Evolutionary conservation across 1,140 invertebrate genomes (phyloP).

Genomic region (Lepidurus couesii): DNA sequence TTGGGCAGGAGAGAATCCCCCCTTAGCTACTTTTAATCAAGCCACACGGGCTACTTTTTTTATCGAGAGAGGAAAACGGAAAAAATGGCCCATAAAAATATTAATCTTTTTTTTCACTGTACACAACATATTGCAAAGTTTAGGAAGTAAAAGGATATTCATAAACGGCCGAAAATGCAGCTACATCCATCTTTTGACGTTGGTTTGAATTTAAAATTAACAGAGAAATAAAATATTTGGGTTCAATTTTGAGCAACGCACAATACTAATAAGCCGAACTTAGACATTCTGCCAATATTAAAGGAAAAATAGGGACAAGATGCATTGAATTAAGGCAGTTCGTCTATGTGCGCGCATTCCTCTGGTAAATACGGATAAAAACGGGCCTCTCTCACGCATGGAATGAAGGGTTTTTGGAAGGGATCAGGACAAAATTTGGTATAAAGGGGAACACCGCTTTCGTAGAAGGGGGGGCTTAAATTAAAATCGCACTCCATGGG

Average conservation of each 20-base stretch:
- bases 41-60: background rate
- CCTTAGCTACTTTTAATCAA: background rate
- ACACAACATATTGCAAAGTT: slow-evolving; percentile 26
- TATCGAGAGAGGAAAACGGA: background rate
- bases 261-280: background rate
- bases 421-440: slow-evolving; percentile 5
- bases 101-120: slow-evolving; percentile 1
- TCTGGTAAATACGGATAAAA: slow-evolving; percentile 23
- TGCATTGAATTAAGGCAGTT: slow-evolving; percentile 11
- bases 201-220: slow-evolving; percentile 13
- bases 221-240: background rate
- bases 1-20: slow-evolving; percentile 4
- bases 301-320: background rate
- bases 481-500: slow-evolving; percentile 23
- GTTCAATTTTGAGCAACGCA: slow-evolving; percentile 9
- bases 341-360: slow-evolving; percentile 21
- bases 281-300: slow-evolving; percentile 13
- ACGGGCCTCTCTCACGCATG: slow-evolving; percentile 12
- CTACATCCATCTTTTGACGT: slow-evolving; percentile 5
- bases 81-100: slow-evolving; percentile 19
- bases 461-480: slow-evolving; percentile 27
- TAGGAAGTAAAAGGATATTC: background rate
- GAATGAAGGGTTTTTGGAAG: slow-evolving; percentile 14
- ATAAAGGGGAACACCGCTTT: slow-evolving; percentile 28
- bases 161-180: background rate